Evolutionary conservation across 2,797 vertebrate genomes (phyloP).

Genomic region (Lepus oiostolus): DNA sequence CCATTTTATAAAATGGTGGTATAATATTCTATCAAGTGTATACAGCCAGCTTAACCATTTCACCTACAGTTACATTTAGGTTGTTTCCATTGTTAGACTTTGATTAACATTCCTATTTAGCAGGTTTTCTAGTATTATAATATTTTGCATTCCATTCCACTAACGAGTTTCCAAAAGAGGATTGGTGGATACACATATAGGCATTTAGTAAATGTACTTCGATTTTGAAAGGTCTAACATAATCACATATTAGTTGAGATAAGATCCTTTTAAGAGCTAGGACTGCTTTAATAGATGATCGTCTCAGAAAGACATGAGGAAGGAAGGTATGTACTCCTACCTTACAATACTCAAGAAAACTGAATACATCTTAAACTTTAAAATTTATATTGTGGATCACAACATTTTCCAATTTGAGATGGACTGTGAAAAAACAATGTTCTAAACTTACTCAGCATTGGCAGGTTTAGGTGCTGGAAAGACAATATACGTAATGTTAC

Average conservation of each 20-base stretch:
- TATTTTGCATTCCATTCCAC: conserved; percentile 44
- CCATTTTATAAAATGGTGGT: conserved; percentile 44
- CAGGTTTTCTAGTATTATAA: conserved; percentile 59
- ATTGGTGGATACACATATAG: conserved; percentile 31
- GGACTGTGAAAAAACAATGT: conserved; percentile 32
- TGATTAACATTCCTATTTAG: conserved; percentile 48
- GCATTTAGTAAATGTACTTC: conserved; percentile 49
- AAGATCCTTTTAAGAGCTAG: conserved; percentile 47
- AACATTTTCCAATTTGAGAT: conserved; percentile 62
- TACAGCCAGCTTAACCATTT: conserved; percentile 56
- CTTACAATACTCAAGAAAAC: conserved; percentile 38
- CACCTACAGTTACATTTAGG: conserved; percentile 37
- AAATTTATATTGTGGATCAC: conserved; percentile 47
- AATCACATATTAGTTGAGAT: conserved; percentile 37
- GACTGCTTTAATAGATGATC: conserved; percentile 39
- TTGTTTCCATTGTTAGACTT: conserved; percentile 35
- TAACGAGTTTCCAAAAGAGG: conserved; percentile 49
- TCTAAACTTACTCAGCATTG: conserved; percentile 40
- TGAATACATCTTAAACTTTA: conserved; percentile 30
- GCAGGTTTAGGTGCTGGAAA: not conserved
- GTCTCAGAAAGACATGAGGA: conserved; percentile 22
- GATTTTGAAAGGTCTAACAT: conserved; percentile 67
- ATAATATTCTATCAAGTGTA: conserved; percentile 51
- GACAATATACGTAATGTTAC: not conserved
- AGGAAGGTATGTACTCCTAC: not conserved